Base-by-base conservation (phyloP, 1,140 invertebrate species). In the Diorhabda sublineata region DNA sequence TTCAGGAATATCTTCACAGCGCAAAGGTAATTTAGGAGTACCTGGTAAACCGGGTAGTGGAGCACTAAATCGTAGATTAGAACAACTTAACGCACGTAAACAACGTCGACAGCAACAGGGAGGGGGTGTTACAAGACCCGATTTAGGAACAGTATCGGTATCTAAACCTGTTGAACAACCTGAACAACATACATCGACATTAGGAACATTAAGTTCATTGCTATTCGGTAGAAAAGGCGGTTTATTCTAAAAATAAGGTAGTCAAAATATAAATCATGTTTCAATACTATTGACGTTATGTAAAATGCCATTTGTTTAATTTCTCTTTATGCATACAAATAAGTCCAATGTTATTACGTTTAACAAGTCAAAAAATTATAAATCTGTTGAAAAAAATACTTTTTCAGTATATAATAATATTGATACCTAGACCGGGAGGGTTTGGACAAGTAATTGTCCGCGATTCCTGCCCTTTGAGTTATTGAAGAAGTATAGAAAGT, bases 191-290 rank as follows among this genome's bases (percentile, higher is more conserved):
- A 75, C 77, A 52, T 88, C 89, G 9, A 87, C 91, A 2, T 83
- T 92, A 9, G 92, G 91, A 64, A 92, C 90, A 42, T 86, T 94
- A 64, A 92, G 91, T 82, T 89, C 89, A 41, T 83, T 94, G 72
- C 83, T 93, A 7, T 94, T 94, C 80, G 92, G 92, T 44, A 84
- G 92, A 65, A 94, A 93, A 77, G 92, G 92, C 59, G 92, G 92
- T 9, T 84, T 92, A 71, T 85, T 93, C 71, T 93, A 88, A 72
- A 62, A 52, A 8, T 52, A 8, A 4, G 47, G 47, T 52, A n/a
- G n/a, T 52, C n/a, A 52, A 52, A 52, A 26, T 26, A 26, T 26
- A 26, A 26, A 26, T 26, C 26, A 26, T 52, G 4, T 8, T 52
- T 52, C 47, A n/a, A 52, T n/a, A 52, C 47, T 52, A n/a, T 52